Evolutionary conservation across 2,797 vertebrate genomes (phyloP).

Genomic region (Anguilla marmorata): DNA sequence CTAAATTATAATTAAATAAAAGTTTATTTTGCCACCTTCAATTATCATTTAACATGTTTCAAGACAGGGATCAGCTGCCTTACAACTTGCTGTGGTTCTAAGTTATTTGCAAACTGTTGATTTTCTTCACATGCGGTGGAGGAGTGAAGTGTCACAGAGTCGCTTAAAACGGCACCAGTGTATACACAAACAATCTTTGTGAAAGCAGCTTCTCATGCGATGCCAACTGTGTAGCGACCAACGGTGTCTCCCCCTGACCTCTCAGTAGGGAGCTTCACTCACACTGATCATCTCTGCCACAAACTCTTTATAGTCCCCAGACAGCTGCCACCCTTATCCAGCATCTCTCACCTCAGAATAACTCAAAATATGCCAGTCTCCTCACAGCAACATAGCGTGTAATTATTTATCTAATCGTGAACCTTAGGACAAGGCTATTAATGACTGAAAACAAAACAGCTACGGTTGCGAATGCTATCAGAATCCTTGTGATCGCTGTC

Average conservation of each 20-base stretch:
- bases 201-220: conserved; percentile 29
- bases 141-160: neutral
- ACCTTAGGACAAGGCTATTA: neutral
- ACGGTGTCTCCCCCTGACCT: conserved; percentile 33
- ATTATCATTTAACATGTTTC: neutral
- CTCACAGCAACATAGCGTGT: neutral
- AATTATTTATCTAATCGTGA: neutral
- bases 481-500: neutral
- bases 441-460: neutral
- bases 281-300: conserved; percentile 6
- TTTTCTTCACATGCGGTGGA: neutral
- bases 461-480: neutral
- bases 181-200: conserved; percentile 35
- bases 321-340: conserved; percentile 23
- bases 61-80: neutral
- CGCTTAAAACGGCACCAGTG: conserved; percentile 14
- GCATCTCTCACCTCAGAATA: conserved; percentile 13
- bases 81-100: neutral
- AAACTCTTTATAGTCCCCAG: conserved; percentile 26
- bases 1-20: neutral
- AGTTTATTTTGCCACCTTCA: neutral
- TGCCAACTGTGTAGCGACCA: conserved; percentile 11
- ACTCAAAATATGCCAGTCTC: neutral
- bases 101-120: neutral
- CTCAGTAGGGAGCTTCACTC: conserved; percentile 28